These are phyloP conservation scores for Gnathonemus echidnorhynchus DNA, from an alignment of 2,113 vertebrate species.

Conservation along the genomic window DNA sequence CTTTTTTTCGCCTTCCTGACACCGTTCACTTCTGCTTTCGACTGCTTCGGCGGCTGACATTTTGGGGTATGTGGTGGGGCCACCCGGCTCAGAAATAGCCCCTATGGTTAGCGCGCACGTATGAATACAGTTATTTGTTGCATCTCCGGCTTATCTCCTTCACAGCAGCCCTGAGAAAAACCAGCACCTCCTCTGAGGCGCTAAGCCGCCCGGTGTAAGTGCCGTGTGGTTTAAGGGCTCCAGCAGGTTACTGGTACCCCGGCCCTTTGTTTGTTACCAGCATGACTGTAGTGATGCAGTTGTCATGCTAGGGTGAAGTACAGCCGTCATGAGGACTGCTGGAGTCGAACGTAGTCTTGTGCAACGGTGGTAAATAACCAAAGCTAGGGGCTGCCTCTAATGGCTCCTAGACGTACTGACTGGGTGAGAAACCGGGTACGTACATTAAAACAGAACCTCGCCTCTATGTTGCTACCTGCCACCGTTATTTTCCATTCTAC, in stretches of 20 bases:
- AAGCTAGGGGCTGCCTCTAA: neutral
- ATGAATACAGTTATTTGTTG: conserved; percentile 56
- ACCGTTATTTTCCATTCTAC: neutral
- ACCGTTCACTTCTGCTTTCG: conserved; percentile 72
- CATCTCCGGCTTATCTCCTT: conserved; percentile 54
- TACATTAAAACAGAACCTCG: neutral
- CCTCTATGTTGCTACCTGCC: neutral
- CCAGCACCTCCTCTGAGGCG: conserved; percentile 39
- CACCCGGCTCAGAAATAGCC: conserved; percentile 62
- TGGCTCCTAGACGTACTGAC: neutral
- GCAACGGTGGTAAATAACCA: neutral
- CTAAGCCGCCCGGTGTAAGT: conserved; percentile 28
- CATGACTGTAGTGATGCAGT: neutral
- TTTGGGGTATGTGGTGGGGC: conserved; percentile 59
- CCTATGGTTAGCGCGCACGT: conserved; percentile 55
- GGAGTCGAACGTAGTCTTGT: neutral
- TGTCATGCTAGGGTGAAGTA: neutral
- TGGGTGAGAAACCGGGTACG: neutral
- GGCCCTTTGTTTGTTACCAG: neutral
- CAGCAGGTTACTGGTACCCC: neutral
- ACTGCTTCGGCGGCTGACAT: conserved; percentile 54
- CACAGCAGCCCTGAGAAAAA: conserved; percentile 43
- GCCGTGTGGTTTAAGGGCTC: neutral
- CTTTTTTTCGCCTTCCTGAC: conserved; percentile 59
- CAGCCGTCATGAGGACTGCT: neutral